Evolutionary conservation across 2,888 invertebrate species (phyloP).

Genomic region (Agonopterix alstromeriana): DNA sequence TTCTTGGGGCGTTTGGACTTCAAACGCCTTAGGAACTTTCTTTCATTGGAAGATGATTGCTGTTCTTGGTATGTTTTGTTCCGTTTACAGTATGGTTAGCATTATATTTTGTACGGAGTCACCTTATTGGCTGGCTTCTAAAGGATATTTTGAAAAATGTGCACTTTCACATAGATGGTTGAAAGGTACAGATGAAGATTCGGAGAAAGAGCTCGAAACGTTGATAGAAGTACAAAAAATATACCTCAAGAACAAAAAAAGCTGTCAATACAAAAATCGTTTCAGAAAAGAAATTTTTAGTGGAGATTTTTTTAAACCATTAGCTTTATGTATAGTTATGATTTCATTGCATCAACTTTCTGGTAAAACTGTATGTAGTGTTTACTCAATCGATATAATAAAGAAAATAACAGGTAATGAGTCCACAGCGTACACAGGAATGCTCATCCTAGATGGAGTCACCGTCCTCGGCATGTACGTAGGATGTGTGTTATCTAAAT

Average conservation of each 20-base stretch:
- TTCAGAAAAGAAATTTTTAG: neutral
- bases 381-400: conserved; percentile 17
- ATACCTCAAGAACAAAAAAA: neutral
- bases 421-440: conserved; percentile 13
- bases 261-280: neutral
- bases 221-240: neutral
- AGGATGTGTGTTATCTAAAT: conserved; percentile 10
- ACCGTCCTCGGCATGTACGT: conserved; percentile 13
- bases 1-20: conserved; percentile 8
- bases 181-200: conserved; percentile 1
- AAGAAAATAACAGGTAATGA: conserved; percentile 14
- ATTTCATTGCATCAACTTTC: conserved; percentile 3
- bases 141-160: conserved; percentile 12
- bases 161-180: neutral
- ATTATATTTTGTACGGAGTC: conserved; percentile 6
- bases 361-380: conserved; percentile 14
- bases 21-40: conserved; percentile 18
- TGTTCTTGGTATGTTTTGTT: conserved; percentile 7
- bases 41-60: conserved; percentile 15
- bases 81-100: neutral
- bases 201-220: conserved; percentile 13
- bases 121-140: conserved; percentile 16
- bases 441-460: conserved; percentile 18
- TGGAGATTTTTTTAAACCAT: conserved; percentile 1
- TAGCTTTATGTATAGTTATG: too few species aligned